Evolutionary conservation across 2,113 vertebrate species (phyloP), one percentile per base, ranked within the genome.

Genomic region (Mustela lutreola): DNA sequence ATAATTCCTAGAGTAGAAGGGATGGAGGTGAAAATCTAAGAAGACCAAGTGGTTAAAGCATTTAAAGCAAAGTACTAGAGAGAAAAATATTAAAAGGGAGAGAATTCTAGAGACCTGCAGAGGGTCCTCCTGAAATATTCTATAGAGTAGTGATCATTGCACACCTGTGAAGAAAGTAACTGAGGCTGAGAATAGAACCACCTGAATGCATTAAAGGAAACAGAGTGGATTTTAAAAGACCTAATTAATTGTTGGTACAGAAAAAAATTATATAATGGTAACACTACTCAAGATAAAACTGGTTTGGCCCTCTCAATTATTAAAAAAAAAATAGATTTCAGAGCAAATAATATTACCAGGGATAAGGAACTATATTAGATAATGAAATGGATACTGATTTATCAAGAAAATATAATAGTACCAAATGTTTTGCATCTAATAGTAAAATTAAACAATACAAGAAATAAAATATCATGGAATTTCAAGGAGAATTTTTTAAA

Each of bases 241-340:
- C 5, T 14, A 67, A 21, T 21, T 65, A 28, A 28, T 36, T 65
- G 22, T 67, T 80, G n/a, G 21, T 11, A 78, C 14, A 56, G 39
- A 86, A 95, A 97, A 83, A 97, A 81, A 50, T 5, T 12, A 79
- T 12, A 36, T 70, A 16, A 58, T 45, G 48, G 8, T 33, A 67
- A 78, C 50, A 9, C 21, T 73, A 48, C 14, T 71, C 28, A 65
- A 86, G 36, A 86, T 50, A 31, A 62, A 56, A 31, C 62, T 79
- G 36, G 48, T 1, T 45, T 75, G 56, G 42, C 50, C 67, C 14
- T 58, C 18, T 79, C 12, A 4, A 42, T n/a, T n/a, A 67, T n/a
- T 9, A 39, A 36, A 87, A 28, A 87, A 70, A 70, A 80, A 70
- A 5, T 56, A 28, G 3, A 70, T n/a, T 70, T 70, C 62, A 80